Percentiles rank a stretch among this genome's conserved stretches.
Evolutionary conservation across 2,113 vertebrate species (phyloP).

Genomic region (Mastomys coucha): DNA sequence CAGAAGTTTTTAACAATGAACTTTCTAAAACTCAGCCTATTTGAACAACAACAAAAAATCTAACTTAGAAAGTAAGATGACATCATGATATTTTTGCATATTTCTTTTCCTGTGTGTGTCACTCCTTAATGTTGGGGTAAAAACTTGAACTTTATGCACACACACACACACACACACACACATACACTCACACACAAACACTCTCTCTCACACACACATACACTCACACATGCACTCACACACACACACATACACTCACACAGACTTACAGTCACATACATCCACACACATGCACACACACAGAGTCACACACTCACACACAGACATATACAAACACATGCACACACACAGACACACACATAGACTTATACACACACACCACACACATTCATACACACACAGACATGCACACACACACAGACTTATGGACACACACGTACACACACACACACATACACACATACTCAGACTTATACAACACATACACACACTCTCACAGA

Average conservation of each 20-base stretch:
- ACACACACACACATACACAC: background rate
- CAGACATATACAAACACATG: too few species aligned
- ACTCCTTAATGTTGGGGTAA: background rate
- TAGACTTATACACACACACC: too few species aligned
- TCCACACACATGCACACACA: background rate
- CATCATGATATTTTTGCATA: background rate
- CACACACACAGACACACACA: too few species aligned
- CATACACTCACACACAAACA: background rate
- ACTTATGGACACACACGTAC: background rate
- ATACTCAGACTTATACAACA: too few species aligned
- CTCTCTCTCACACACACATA: too few species aligned
- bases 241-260: background rate
- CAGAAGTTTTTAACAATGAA: background rate
- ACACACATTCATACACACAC: too few species aligned
- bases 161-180: background rate
- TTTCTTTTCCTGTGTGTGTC: background rate
- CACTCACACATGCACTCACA: background rate
- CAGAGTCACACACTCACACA: background rate
- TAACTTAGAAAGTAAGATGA: background rate
- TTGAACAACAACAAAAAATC: background rate
- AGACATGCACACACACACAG: too few species aligned
- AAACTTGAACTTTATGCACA: background rate
- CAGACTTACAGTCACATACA: background rate
- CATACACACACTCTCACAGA: background rate
- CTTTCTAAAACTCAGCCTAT: background rate